Base-by-base conservation (phyloP, 2,113 vertebrate genomes). In the Tachuris rubrigastra region DNA sequence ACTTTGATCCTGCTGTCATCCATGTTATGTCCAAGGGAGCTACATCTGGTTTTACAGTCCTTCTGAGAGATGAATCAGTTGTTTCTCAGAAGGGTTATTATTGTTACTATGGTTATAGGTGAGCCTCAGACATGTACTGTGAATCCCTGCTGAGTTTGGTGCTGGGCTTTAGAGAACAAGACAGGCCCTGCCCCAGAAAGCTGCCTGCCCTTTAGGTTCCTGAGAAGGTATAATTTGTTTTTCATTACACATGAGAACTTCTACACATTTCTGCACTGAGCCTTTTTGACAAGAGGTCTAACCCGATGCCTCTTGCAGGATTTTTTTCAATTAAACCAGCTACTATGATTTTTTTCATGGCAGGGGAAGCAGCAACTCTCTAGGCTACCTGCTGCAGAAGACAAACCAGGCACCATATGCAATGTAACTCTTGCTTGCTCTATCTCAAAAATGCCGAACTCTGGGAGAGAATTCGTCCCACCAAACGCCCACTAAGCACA, bases 401-500 rank as follows among this genome's bases (percentile, higher is more conserved):
- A 50, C 94, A 95, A 81, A 71, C 39, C 87, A 90, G 82, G 92
- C 92, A 97, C 97, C 91, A 96, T 93, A 90, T 92, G 95, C 89
- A 96, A 82, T 1, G 46, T 35, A 80, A 82, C 58, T 87, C 42
- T 71, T 87, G 44, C 76, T 83, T 33, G 7, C 23, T 41, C 79
- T 52, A 10, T 59, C 85, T 94, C 74, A 89, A 14, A 96, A 95
- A 96, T 92, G 97, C 95, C 71, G 39, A 97, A 89, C 94, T 60
- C 79, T n/a, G 67, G 95, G 95, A 96, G 87, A 97, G 93, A 97
- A 88, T 96, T 94, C 97, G 46, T 96, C 97, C 96, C 94, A 95
- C 97, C 89, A 85, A 96, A 97, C 97, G 88, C 98, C 98, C 97
- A 98, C 97, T 67, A 91, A 97, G 90, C 93, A 92, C 97, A 97